Evolutionary conservation across 2,888 invertebrate species (phyloP).

Genomic region (Zaprionus obscuricornis): DNA sequence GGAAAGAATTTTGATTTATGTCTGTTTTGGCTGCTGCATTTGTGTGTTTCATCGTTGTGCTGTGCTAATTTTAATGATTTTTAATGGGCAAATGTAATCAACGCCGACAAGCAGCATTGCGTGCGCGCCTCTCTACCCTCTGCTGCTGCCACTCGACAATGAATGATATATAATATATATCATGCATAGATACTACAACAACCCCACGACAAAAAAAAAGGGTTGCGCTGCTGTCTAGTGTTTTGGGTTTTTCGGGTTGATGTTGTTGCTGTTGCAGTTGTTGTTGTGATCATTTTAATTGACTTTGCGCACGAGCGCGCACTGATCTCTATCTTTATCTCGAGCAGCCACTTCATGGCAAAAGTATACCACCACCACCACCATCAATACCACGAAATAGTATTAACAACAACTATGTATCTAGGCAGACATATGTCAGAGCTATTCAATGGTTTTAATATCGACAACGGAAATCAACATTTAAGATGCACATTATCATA

Average conservation of each 20-base stretch:
- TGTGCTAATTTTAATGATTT: conserved; percentile 66
- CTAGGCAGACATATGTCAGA: conserved; percentile 5
- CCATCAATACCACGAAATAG: conserved; percentile 1
- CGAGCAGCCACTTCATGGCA: conserved; percentile 44
- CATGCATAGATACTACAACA: too few species aligned
- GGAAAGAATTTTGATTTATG: conserved; percentile 17
- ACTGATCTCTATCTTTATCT: conserved; percentile 44
- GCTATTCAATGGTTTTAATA: conserved; percentile 38
- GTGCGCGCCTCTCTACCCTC: conserved; percentile 33
- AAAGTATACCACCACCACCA: conserved; percentile 10
- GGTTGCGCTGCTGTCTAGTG: conserved; percentile 40
- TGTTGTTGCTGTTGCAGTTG: conserved; percentile 68
- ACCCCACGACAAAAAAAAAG: conserved; percentile 45
- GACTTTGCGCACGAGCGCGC: conserved; percentile 76
- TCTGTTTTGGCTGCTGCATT: conserved; percentile 40
- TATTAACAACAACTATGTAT: background rate
- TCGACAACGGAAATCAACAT: conserved; percentile 51
- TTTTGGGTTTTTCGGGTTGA: conserved; percentile 5
- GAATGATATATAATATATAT: too few species aligned
- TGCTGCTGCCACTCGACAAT: too few species aligned
- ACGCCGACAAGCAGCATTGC: conserved; percentile 58
- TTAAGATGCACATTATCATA: conserved; percentile 45
- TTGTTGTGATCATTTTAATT: conserved; percentile 77
- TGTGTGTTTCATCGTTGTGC: too few species aligned
- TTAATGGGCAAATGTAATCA: conserved; percentile 75